Evolutionary conservation across 2,888 invertebrate species (phyloP).

Genomic region (Melipona beecheii): DNA sequence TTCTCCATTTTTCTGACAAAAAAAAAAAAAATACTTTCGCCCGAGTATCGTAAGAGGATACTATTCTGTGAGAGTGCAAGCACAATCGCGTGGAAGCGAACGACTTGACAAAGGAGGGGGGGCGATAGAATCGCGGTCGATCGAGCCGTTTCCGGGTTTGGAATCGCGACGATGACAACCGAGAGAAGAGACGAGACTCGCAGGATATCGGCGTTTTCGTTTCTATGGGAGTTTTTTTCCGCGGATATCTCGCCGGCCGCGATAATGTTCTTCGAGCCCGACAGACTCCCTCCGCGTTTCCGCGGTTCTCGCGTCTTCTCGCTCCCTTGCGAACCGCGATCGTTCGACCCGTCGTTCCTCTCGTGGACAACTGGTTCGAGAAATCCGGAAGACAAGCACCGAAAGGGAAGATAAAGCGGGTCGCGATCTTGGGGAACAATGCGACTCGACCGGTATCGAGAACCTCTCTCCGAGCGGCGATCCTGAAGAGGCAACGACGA

Average conservation of each 20-base stretch:
- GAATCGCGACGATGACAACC: background rate
- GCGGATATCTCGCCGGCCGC: background rate
- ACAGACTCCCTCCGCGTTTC: background rate
- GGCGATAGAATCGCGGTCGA: background rate
- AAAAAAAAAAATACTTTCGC: background rate
- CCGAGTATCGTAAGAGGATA: background rate
- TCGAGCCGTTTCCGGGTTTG: conserved; percentile 2
- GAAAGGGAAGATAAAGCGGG: background rate
- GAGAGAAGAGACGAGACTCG: background rate
- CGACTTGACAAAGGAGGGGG: background rate
- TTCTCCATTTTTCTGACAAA: background rate
- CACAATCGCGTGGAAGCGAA: background rate
- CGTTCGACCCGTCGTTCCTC: background rate
- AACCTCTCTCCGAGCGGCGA: background rate
- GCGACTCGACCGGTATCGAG: background rate
- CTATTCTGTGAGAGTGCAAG: too few relatives aligned
- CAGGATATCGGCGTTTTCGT: background rate
- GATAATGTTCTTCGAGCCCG: background rate
- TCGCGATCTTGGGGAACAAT: background rate
- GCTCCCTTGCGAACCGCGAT: too few relatives aligned
- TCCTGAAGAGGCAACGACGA: background rate
- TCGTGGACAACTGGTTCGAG: background rate
- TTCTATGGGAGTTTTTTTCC: background rate
- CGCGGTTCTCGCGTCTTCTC: background rate
- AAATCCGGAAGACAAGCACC: background rate